Conservation (phyloP, 2,113 vertebrate genomes). For the Alethe diademata region DNA sequence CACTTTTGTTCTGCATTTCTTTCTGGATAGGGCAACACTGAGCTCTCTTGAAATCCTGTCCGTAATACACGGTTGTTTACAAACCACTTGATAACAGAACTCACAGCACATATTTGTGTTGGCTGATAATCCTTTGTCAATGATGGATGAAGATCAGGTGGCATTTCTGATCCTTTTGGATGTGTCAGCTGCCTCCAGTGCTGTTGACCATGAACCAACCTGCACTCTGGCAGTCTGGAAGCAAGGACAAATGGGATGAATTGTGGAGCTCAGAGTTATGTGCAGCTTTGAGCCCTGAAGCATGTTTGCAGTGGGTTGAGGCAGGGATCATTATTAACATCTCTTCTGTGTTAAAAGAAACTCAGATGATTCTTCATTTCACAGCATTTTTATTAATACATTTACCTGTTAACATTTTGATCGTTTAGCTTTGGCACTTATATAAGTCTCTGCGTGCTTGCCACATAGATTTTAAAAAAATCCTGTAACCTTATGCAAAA, state of each 20-base stretch:
- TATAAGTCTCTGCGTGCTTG: neutral
- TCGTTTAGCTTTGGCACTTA: neutral
- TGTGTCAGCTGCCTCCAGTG: constrained; percentile 19
- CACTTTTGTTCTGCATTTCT: neutral
- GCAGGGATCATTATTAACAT: neutral
- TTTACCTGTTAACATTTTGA: neutral
- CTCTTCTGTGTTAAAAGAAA: neutral
- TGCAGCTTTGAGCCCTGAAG: neutral
- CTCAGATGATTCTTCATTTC: neutral
- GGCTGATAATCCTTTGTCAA: constrained; percentile 3
- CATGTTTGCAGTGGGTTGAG: neutral
- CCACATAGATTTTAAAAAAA: neutral
- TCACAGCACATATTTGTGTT: constrained; percentile 11
- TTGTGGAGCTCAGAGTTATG: neutral
- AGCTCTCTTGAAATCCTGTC: neutral
- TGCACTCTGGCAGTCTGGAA: neutral
- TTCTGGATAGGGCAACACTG: neutral
- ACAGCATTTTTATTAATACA: neutral
- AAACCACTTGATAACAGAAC: constrained; percentile 17
- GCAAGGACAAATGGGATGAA: neutral
- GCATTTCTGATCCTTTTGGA: constrained; percentile 7
- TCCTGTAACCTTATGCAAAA: neutral
- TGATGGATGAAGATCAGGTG: constrained; percentile 43
- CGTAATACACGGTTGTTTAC: neutral
- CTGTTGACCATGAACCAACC: constrained; percentile 17